Evolutionary conservation across 1,140 invertebrate genomes (phyloP), one percentile per base, ranked within the genome.

Genomic region (Drosophila sp.): DNA sequence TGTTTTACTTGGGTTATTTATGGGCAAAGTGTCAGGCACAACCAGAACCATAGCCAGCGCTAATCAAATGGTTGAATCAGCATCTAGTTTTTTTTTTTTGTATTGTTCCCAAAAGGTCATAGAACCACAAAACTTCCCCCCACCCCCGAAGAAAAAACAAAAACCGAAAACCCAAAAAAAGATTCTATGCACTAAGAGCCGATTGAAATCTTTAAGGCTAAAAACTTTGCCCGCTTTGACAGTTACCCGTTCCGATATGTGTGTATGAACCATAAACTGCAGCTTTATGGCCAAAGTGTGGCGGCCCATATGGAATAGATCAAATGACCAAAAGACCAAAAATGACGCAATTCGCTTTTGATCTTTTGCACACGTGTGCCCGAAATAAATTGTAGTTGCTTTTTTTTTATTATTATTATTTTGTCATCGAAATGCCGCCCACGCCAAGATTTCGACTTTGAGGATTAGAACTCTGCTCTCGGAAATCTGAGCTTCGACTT

Each of bases 1-100:
- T 90, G 89, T 90, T 89, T 89, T 86, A 73, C 76, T 67, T 76
- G 80, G 44, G 89, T 90, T 90, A 90, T 90, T 90, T 90, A 90
- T 90, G 89, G 89, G 80, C 89, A 91, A 81, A 87, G 89, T 90
- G 89, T 90, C 89, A 90, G 44, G 23, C 44, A 17, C 4, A 50
- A 8, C 44, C 44, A 50, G 44, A 50, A 8, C 44, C 23, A 3
- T 23, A 50, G 23, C 44, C 44, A 50, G 83, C 62, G 80, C 80
- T 90, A 90, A 90, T 90, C 89, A 90, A 91, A 91, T 76, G 79
- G 65, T 74, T 85, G 81, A 83, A 89, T 89, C 85, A 73, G 61
- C 71, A 80, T 81, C 76, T 72, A 76, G 25, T 35, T 72, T 86
- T 74, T 66, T 62, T 74, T 60, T 76, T 72, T 76, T 60, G 56